Conservation (phyloP, 2,113 vertebrate species). For the Passerina amoena region DNA sequence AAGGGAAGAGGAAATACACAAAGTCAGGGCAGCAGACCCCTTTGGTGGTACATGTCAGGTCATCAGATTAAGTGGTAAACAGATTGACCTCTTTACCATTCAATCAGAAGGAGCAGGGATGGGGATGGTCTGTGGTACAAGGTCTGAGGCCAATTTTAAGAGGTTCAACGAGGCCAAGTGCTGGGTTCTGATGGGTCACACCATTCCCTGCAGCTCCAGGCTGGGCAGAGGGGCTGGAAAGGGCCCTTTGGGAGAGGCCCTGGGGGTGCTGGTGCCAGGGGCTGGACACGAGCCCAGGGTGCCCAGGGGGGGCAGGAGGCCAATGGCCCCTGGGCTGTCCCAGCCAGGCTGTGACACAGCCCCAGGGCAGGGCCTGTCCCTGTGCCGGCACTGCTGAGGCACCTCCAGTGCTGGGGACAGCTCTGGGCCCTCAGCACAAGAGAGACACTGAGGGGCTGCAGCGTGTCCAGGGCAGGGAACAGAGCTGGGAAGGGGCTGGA, state of each 20-base stretch:
- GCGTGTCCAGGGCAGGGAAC: neutral
- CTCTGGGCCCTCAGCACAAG: too few relatives aligned
- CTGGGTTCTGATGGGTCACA: too few relatives aligned
- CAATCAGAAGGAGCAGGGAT: neutral
- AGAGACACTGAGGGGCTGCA: neutral
- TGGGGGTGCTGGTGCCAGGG: too few relatives aligned
- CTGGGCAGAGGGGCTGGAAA: neutral
- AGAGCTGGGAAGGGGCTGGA: neutral
- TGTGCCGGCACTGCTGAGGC: too few relatives aligned
- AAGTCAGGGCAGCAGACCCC: neutral
- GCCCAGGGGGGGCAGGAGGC: too few relatives aligned
- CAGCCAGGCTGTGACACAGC: too few relatives aligned
- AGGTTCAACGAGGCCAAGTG: accelerated
- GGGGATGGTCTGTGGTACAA: neutral
- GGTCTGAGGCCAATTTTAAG: neutral
- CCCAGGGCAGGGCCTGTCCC: too few relatives aligned
- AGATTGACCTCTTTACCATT: neutral
- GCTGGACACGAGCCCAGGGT: too few relatives aligned
- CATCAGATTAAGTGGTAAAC: neutral
- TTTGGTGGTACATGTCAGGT: neutral
- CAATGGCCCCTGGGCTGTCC: too few relatives aligned
- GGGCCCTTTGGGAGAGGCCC: accelerated
- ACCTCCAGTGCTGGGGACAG: too few relatives aligned
- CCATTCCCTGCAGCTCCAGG: neutral
- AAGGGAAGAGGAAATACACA: neutral